Conservation (phyloP, 1,140 invertebrate genomes). For the Copidosoma floridanum region DNA sequence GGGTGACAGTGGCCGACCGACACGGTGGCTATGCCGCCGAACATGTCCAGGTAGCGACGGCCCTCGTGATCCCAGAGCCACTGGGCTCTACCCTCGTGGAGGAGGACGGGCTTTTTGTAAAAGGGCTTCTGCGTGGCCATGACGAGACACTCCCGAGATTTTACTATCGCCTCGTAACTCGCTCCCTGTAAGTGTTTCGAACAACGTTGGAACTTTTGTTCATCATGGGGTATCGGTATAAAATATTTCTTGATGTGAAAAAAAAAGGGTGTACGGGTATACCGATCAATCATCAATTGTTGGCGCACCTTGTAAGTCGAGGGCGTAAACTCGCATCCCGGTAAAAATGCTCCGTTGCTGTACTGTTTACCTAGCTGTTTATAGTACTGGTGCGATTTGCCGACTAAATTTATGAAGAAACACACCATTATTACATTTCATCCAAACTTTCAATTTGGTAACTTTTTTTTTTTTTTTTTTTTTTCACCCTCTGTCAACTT, state of each 20-base stretch:
- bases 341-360: neutral
- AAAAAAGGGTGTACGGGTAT: no score
- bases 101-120: slow-evolving; percentile 80
- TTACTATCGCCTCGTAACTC: slow-evolving; percentile 59
- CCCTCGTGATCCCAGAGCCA: slow-evolving; percentile 89
- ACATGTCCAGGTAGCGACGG: slow-evolving; percentile 88
- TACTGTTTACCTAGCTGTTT: slow-evolving; percentile 8
- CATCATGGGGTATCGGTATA: neutral
- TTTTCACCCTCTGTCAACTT: no score
- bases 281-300: no score
- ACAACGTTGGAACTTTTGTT: neutral
- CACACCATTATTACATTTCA: no score
- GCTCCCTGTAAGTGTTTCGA: slow-evolving; percentile 60
- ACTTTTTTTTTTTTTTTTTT: no score
- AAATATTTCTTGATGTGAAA: neutral
- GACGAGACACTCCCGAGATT: slow-evolving; percentile 63
- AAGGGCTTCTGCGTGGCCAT: slow-evolving; percentile 72
- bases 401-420: no score
- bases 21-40: slow-evolving; percentile 94
- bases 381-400: neutral
- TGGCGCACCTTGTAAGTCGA: slow-evolving; percentile 19
- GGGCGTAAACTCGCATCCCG: slow-evolving; percentile 3
- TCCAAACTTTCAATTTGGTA: no score
- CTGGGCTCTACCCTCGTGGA: slow-evolving; percentile 86
- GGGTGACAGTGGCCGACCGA: slow-evolving; percentile 98